These are phyloP conservation scores for Phrynocephalus guinanensis DNA, from an alignment of 2,797 vertebrate species.

Conservation along the genomic window DNA sequence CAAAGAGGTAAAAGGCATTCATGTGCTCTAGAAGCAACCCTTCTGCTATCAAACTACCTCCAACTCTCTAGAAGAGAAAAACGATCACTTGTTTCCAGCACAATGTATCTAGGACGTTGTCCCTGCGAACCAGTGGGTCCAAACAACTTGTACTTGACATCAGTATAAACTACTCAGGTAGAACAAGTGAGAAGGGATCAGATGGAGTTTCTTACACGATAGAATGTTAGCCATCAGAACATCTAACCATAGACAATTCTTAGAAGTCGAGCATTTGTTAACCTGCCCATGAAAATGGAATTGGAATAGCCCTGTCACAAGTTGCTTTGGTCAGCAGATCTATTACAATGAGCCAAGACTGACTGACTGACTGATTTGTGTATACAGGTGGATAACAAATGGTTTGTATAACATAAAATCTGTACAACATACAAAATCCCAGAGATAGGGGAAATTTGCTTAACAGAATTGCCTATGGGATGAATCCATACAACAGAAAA, in stretches of 20 bases:
- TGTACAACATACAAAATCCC: too few species aligned
- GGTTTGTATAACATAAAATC: too few species aligned
- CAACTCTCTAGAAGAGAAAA: background rate
- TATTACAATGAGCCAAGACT: constrained; percentile 61
- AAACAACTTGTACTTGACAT: background rate
- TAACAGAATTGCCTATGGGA: too few species aligned
- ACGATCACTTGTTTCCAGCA: background rate
- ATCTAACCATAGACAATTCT: constrained; percentile 44
- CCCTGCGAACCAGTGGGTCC: background rate
- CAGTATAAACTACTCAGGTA: background rate
- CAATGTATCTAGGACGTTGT: background rate
- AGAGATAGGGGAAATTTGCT: too few species aligned
- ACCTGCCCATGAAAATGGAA: constrained; percentile 46
- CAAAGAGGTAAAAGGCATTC: background rate
- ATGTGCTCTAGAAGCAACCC: background rate
- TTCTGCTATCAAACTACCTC: background rate
- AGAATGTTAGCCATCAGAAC: background rate
- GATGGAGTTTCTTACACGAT: background rate
- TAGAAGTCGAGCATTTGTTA: constrained; percentile 50
- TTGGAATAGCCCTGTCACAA: constrained; percentile 56
- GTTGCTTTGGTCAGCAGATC: constrained; percentile 61
- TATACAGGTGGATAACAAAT: too few species aligned
- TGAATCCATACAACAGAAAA: too few species aligned
- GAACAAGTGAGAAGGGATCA: background rate
- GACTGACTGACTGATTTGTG: too few species aligned